Evolutionary conservation across 2,888 invertebrate genomes (phyloP), one percentile per base, ranked within the genome.

Genomic region (Xylocampa areola): DNA sequence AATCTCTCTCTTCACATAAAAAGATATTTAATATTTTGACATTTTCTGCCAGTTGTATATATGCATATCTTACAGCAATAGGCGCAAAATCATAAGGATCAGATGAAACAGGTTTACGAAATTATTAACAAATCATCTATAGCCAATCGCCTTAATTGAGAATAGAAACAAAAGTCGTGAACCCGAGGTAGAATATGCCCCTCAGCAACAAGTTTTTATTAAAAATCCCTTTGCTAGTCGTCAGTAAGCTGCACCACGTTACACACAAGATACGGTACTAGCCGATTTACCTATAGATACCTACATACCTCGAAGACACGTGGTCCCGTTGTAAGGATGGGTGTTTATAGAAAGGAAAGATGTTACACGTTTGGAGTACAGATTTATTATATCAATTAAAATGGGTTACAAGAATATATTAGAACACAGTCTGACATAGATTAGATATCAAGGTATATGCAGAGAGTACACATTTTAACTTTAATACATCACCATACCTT

Each of bases 61-160:
- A n/a, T n/a, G 39, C 68, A 73, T 5, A 11, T 74, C 8, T 6
- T 76, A 0, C 73, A 73, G 40, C 73, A 73, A 17, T 74, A 77
- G 27, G 43, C 27, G 1, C 29, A 41, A 32, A 37, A 50, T 5
- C 73, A 73, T 37, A 47, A 25, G 16, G 13, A 33, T 23, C 63
- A 17, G 16, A 70, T 67, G 68, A 60, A 41, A 27, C 30, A 29
- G n/a, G 70, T 58, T 1, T 75, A 70, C 27, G 44, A 66, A 0
- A 23, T 64, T 2, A 59, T 73, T 7, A 58, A 68, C 14, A 51
- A 65, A 14, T 35, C 55, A 1, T 44, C 55, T 8, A 6, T 52
- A 19, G 7, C 16, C 1, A 16, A 48, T n/a, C 47, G 23, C 32
- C 10, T 6, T 67, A 7, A 64, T 30, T 10, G 49, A 63, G 35